Base-by-base conservation (phyloP, 2,113 vertebrate genomes). In the Quiscalus mexicanus region DNA sequence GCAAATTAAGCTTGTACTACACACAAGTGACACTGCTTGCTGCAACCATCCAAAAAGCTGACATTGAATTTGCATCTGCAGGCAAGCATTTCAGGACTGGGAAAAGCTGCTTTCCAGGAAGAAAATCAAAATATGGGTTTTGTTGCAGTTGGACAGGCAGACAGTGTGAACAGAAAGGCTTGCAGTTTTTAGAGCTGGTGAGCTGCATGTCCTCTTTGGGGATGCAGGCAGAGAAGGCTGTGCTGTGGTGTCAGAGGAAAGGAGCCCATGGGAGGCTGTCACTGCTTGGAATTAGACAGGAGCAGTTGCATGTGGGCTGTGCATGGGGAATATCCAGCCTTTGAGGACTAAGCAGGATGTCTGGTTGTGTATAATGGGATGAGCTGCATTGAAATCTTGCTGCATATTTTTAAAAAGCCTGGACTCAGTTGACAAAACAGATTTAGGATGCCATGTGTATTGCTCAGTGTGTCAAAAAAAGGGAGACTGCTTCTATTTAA, bases 111-210 rank as follows among this genome's bases (percentile, higher is more conserved):
- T 95, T 95, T 95, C 65, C 84, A 84, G 91, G 87, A 94, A 87
- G 87, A 76, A 78, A 74, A 82, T 87, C 39, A 53, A 84, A 92
- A 28, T 3, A 17, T 15, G 17, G 73, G 53, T 71, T 91, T 84
- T 39, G 18, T 56, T 92, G 68, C 82, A 77, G 75, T 45, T 59
- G 67, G 76, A 27, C 69, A 82, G 86, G 63, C 83, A 58, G 55
- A 37, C 44, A 58, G 45, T 49, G 52, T 45, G 91, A 89, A 69
- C 5, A 84, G 69, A 62, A 87, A 89, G 0, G 0, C 73, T 44
- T 55, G 76, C 60, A 87, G 87, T n/a, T 92, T 93, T 94, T 82
- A 68, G 95, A 91, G 89, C 90, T 90, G 81, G 65, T n/a, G 86
- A 77, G 60, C 63, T 59, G 45, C 10, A 1, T 0, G 23, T 90